A percentile compares a stretch with the other conserved stretches of the same genome.
Evolutionary conservation across 2,113 vertebrate genomes (phyloP).

Genomic region (Scomber japonicus): DNA sequence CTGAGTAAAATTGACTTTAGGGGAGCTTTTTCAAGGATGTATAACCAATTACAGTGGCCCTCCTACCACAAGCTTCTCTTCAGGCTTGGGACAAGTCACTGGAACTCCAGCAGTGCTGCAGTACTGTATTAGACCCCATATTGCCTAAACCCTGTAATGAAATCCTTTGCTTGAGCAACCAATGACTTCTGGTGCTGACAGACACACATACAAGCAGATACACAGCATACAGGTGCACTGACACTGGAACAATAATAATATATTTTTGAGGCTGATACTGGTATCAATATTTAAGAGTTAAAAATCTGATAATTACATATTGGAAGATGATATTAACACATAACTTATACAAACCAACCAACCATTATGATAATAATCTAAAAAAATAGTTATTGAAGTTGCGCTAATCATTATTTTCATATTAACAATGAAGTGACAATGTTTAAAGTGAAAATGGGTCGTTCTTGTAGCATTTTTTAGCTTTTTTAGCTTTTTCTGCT

Average conservation of each 20-base stretch:
- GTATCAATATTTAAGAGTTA: not conserved
- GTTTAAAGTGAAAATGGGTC: no score
- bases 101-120: slow-evolving; percentile 49
- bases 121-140: slow-evolving; percentile 72
- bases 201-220: slow-evolving; percentile 10
- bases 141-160: slow-evolving; percentile 66
- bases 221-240: not conserved
- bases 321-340: no score
- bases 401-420: no score
- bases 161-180: slow-evolving; percentile 58
- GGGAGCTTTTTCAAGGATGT: slow-evolving; percentile 78
- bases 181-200: slow-evolving; percentile 20
- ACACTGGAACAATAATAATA: not conserved
- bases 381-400: no score
- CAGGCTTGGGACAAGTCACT: slow-evolving; percentile 68
- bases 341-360: no score
- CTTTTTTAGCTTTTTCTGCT: no score
- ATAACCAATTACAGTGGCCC: slow-evolving; percentile 76
- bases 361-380: no score
- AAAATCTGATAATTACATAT: no score
- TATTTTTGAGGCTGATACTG: slow-evolving; percentile 13
- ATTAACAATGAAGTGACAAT: no score
- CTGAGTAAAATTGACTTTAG: slow-evolving; percentile 79
- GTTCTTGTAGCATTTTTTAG: no score
- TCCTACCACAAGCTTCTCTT: slow-evolving; percentile 58